Base-by-base conservation (phyloP, 2,113 vertebrate genomes). In the Callionymus lyra region DNA sequence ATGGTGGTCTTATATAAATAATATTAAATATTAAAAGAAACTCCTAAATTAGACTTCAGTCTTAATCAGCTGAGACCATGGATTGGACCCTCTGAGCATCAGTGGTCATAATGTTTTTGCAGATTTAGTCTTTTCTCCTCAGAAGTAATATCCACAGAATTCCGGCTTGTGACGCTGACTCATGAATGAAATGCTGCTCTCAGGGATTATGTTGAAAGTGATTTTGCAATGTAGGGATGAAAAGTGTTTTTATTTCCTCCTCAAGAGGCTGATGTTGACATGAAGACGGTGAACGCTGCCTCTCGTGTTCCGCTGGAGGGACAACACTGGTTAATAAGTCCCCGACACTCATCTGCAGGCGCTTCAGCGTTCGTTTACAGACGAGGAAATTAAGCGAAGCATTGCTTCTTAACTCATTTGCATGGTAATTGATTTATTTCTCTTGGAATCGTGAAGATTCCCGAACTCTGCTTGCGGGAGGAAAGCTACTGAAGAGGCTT, bases 361-460 rank as follows among this genome's bases (percentile, higher is more conserved):
- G 70, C 64, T 87, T 84, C 70, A 60, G 73, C 82, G 84, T 67
- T 65, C 79, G 82, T 86, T 88, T 86, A 86, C 84, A 74, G 73
- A 60, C 63, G 82, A 82, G 78, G 67, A 81, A 84, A 85, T 84
- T 57, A 88, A 85, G 76, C 80, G 81, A 67, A 66, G 77, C 60
- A 63, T 76, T 84, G 53, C 73, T 86, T 64, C 56, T 77, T 68
- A 77, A 83, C 79, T 82, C 77, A 87, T 87, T 85, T 86, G 68
- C 82, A 87, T 86, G 80, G 75, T 82, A 85, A 86, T 86, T 82
- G 85, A 81, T 82, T 77, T 48, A 72, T 82, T 81, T 83, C 77
- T 72, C 57, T 57, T 74, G 78, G 79, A 77, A 84, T 76, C 64
- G 70, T 61, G 74, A 78, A 82, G 45, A 35, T 61, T 82, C 76